Base-by-base conservation (phyloP, 2,113 vertebrate genomes). In the Pavo muticus region DNA sequence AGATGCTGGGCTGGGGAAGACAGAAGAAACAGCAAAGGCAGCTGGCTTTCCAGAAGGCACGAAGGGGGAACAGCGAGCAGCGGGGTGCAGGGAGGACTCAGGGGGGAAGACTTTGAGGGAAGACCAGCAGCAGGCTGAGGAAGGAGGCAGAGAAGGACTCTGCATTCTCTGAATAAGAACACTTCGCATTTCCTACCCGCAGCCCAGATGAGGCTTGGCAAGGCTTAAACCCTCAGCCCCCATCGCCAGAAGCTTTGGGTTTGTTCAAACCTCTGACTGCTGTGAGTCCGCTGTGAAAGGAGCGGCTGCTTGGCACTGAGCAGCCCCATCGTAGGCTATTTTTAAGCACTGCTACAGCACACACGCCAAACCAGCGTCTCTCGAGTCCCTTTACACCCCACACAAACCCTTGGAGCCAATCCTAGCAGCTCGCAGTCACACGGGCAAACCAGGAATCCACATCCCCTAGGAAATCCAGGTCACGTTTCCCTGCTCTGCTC, bases 1-100 rank as follows among this genome's bases (percentile, higher is more conserved):
- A 95, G 94, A 92, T 92, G 94, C 80, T 82, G 90, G 90, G 63
- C 74, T 86, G 79, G 42, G 24, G 45, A 83, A 70, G 65, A 71
- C 4, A 59, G 80, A 70, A 91, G 91, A 92, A 52, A 2, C 90
- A 92, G 79, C 42, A 52, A 50, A 83, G 75, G 13, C 91, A 94
- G 92, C 86, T 90, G 92, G 25, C 23, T 60, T 94, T 92, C 35
- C 73, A 82, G 73, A 74, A 71, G 76, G 11, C 65, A 57, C 52
- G 52, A 92, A 92, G 17, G 15, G 45, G 19, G 1, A 86, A 21
- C 81, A 35, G 24, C 1, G 30, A 69, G 81, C 81, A 84, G 52
- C 6, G 6, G 81, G 70, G 71, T 11, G 65, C 35, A 68, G 70
- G 27, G 48, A 87, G 21, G 35, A 45, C 42, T 75, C 8, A 1